Conservation (phyloP, 2,113 vertebrate species). For the Lichenostomus cassidix region DNA sequence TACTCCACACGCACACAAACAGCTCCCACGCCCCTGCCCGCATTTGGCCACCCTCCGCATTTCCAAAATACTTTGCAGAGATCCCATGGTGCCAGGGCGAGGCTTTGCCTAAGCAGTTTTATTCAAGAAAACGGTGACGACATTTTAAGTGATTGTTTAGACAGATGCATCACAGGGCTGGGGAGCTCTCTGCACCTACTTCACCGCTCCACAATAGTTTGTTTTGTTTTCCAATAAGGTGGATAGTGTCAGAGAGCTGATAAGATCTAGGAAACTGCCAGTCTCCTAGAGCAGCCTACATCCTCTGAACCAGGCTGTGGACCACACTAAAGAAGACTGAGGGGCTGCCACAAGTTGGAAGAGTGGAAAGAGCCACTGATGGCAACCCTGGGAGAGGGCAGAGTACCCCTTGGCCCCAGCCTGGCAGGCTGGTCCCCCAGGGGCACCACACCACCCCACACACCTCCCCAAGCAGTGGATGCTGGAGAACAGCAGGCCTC, state of each 20-base stretch:
- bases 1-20: background rate
- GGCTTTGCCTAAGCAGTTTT: background rate
- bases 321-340: background rate
- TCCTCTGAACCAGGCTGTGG: background rate
- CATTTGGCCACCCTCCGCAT: background rate
- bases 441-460: rapidly evolving
- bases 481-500: rapidly evolving
- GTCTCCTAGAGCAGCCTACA: background rate
- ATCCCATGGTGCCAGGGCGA: background rate
- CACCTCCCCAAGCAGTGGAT: rapidly evolving
- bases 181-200: background rate
- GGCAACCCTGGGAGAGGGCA: background rate
- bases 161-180: background rate
- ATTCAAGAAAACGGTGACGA: background rate
- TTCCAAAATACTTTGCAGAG: background rate
- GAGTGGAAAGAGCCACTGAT: rapidly evolving
- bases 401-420: background rate
- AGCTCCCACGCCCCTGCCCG: background rate
- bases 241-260: background rate
- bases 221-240: background rate
- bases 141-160: background rate
- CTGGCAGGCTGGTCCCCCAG: background rate
- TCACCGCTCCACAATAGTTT: rapidly evolving
- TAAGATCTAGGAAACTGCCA: background rate
- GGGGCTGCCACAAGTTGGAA: background rate